These are phyloP conservation scores for Aporophyla lueneburgensis DNA, from an alignment of 2,888 invertebrate genomes.

Conservation along the genomic window DNA sequence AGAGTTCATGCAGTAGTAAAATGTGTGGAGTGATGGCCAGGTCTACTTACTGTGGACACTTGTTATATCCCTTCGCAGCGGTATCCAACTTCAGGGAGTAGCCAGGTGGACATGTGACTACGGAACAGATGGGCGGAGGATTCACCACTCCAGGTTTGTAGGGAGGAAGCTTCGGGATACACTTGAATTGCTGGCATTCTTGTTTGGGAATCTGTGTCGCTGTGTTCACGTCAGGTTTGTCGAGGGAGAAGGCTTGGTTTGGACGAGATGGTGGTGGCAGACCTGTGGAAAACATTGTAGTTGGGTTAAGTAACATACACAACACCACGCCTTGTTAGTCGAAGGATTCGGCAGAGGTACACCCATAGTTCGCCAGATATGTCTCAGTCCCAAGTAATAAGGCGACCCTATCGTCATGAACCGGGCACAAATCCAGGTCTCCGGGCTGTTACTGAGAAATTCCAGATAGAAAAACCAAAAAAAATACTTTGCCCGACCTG, in stretches of 20 bases:
- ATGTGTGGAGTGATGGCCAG: background rate
- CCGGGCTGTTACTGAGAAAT: too few relatives aligned
- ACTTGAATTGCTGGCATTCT: slow-evolving; percentile 90
- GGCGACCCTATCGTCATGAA: too few relatives aligned
- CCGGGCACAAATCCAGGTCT: too few relatives aligned
- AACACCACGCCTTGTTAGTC: too few relatives aligned
- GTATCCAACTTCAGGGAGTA: slow-evolving; percentile 90
- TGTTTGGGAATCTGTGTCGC: slow-evolving; percentile 62
- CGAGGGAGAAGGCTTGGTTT: slow-evolving; percentile 81
- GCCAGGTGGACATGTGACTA: slow-evolving; percentile 91
- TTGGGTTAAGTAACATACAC: too few relatives aligned
- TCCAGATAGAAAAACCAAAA: too few relatives aligned
- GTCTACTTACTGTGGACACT: slow-evolving; percentile 87
- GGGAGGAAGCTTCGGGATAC: slow-evolving; percentile 88
- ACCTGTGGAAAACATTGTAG: slow-evolving; percentile 42
- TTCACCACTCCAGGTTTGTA: slow-evolving; percentile 77
- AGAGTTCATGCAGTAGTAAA: background rate
- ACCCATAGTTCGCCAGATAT: too few relatives aligned
- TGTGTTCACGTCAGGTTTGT: slow-evolving; percentile 75
- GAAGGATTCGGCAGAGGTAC: too few relatives aligned
- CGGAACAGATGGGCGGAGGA: slow-evolving; percentile 78
- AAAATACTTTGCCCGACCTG: too few relatives aligned
- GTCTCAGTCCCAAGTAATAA: too few relatives aligned
- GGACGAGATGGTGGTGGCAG: slow-evolving; percentile 71
- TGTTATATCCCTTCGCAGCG: slow-evolving; percentile 71